A percentile compares a stretch with the other conserved stretches of the same genome.
These are phyloP conservation scores for Adela reaumurella DNA, from an alignment of 2,888 invertebrate species.

Conservation along the genomic window DNA sequence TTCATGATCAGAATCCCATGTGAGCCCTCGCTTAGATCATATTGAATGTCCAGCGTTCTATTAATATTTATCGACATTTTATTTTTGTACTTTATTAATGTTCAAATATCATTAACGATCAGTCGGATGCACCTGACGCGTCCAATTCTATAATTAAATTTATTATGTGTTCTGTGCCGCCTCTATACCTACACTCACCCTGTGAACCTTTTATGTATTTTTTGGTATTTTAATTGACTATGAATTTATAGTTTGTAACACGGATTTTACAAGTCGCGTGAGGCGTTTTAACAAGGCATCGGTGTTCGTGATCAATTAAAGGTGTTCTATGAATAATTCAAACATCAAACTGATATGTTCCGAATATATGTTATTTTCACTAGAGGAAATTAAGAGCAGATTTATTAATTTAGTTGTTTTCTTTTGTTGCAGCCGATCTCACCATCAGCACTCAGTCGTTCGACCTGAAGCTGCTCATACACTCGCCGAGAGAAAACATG, in stretches of 20 bases:
- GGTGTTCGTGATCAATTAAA: no score
- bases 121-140: slow-evolving; percentile 30
- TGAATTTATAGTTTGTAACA: neutral
- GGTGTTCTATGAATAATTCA: no score
- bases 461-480: slow-evolving; percentile 59
- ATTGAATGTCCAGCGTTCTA: slow-evolving; percentile 36
- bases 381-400: no score
- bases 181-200: neutral
- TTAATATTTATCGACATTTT: slow-evolving; percentile 47
- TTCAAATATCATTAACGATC: slow-evolving; percentile 48
- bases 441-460: slow-evolving; percentile 61
- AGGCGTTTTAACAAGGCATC: no score
- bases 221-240: neutral
- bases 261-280: no score
- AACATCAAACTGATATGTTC: no score
- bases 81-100: slow-evolving; percentile 44
- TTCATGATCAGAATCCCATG: slow-evolving; percentile 17
- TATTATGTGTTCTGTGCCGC: slow-evolving; percentile 21
- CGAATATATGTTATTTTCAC: no score
- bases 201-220: no score
- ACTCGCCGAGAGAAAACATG: slow-evolving; percentile 68
- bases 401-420: slow-evolving; percentile 7
- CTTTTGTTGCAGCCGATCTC: slow-evolving; percentile 61
- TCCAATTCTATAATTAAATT: slow-evolving; percentile 23
- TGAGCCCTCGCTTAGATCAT: slow-evolving; percentile 22